phyloP scores from a whole-genome alignment of 2,888 invertebrate genomes.

The Barypeithes pellucidus region DNA sequence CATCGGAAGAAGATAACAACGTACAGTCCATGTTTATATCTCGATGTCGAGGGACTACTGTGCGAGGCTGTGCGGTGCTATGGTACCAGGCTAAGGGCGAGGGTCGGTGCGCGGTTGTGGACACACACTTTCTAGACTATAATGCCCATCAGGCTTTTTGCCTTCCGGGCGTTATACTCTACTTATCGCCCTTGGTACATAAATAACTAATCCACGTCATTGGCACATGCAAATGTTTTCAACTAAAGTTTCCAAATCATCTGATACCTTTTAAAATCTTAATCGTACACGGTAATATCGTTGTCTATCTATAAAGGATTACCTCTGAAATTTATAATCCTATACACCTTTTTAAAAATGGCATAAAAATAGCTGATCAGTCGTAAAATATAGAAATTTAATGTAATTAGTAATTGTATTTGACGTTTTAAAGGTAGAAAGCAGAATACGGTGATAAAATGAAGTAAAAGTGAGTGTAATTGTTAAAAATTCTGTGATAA shows the following conservation, averaged over 20 bases:
- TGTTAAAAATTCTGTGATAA: slow-evolving; percentile 2
- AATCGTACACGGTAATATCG: background rate
- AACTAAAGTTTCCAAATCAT: slow-evolving; percentile 2
- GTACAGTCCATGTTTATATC: too few species aligned
- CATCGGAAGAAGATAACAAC: too few species aligned
- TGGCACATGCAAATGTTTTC: background rate
- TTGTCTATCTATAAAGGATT: background rate
- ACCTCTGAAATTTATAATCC: slow-evolving; percentile 20
- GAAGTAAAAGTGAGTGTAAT: background rate
- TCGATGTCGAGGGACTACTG: too few species aligned
- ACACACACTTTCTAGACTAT: too few species aligned
- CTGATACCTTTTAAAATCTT: background rate
- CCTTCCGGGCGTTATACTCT: too few species aligned
- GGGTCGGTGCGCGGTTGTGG: too few species aligned
- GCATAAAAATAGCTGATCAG: background rate
- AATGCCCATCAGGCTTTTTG: too few species aligned
- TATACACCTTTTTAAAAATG: slow-evolving; percentile 4
- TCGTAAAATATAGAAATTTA: slow-evolving; percentile 1
- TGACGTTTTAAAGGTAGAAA: background rate
- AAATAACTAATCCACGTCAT: too few species aligned
- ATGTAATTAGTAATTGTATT: background rate
- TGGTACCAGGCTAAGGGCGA: too few species aligned
- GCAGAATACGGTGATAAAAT: background rate
- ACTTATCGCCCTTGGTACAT: too few species aligned
- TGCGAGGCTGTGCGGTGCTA: too few species aligned